Conservation (phyloP, 2,888 invertebrate genomes). For the Eupithecia subumbrata region DNA sequence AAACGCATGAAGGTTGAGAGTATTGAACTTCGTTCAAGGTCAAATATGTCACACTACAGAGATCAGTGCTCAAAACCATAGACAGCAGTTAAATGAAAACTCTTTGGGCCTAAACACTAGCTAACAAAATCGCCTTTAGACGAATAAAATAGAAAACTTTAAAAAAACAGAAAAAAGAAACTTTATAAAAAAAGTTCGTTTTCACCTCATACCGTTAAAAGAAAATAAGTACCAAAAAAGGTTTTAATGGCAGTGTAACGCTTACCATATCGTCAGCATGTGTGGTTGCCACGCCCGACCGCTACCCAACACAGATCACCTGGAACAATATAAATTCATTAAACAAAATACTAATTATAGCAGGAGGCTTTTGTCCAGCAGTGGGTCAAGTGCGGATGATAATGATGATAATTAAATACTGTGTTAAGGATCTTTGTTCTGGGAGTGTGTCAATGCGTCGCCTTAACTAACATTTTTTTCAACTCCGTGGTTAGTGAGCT, state of each 20-base stretch:
- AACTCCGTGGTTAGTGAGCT: neutral
- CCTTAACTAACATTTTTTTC: neutral
- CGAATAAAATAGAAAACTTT: neutral
- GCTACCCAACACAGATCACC: constrained; percentile 80
- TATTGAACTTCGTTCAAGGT: neutral
- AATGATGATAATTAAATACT: neutral
- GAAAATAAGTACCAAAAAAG: neutral
- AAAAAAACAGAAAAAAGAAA: too few relatives aligned
- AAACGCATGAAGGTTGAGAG: neutral
- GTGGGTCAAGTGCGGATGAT: neutral
- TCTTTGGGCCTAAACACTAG: neutral
- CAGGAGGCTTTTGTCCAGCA: neutral
- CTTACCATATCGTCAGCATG: constrained; percentile 93
- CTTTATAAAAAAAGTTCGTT: neutral
- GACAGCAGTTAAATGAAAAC: neutral
- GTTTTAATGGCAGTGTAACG: constrained; percentile 39
- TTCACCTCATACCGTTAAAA: neutral
- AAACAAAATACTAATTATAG: neutral
- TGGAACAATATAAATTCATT: constrained; percentile 58
- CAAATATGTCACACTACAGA: neutral
- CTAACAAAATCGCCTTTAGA: neutral
- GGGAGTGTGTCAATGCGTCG: too few relatives aligned
- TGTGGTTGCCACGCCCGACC: constrained; percentile 80
- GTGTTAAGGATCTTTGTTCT: neutral
- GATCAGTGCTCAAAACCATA: neutral